Base-by-base conservation (phyloP, 2,888 invertebrate species). In the Chydorus sphaericus region DNA sequence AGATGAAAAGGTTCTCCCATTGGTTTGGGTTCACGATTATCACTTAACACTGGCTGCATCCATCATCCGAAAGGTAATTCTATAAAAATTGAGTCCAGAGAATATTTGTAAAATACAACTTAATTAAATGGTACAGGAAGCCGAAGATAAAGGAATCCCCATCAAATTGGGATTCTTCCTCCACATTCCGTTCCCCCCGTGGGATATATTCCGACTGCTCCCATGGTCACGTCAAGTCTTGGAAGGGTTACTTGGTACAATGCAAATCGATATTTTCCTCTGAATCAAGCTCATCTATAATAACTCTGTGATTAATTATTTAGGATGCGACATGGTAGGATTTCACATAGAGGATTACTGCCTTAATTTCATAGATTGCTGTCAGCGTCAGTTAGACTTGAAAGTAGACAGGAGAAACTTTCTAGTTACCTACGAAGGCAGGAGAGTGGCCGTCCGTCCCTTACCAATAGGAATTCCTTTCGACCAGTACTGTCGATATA, bases 11-110 rank as follows among this genome's bases (percentile, higher is more conserved):
- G 69, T 70, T 11, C 68, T 81, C 14, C 89, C 91, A 0, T 78
- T 93, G 57, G 81, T 93, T 3, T 93, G 93, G 93, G 80, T 93
- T 26, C 93, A 93, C 66, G 93, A 93, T 68, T 93, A 93, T 68
- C 92, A 93, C 67, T 76, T 93, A 18, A 90, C 92, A 89, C 72
- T 91, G 65, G 86, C 89, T 14, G 89, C 92, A 36, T 89, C 88
- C 69, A 88, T 88, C 80, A 83, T 93, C 61, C 78, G 92, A 68
- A 85, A 88, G 71, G 80, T 81, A 64, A 60, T 66, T 57, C 20
- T 18, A 29, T 37, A 14, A n/a, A n/a, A n/a, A 10, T 1, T 39
- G 8, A 20, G 6, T 18, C 44, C 5, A 5, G 1, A 18, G 3
- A 20, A 7, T 10, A n/a, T 16, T 44, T 16, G 44, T 10, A 20